Percentiles rank a stretch among this genome's conserved stretches.
Evolutionary conservation across 2,888 invertebrate genomes (phyloP).

Genomic region (Drosophila hamatofila): DNA sequence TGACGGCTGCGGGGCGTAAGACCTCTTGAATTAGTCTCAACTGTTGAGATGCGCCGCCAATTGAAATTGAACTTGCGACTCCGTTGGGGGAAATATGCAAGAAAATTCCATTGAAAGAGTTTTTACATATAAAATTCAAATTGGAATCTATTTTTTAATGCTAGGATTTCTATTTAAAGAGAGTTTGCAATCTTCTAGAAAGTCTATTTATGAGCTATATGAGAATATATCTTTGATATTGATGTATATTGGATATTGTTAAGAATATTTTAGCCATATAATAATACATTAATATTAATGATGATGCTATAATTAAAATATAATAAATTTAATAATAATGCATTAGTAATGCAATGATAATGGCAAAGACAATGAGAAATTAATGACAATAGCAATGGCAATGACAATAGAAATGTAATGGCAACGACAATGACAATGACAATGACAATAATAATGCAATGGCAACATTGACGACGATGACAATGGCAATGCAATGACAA

Average conservation of each 20-base stretch:
- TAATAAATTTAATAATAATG: too few species aligned
- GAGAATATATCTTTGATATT: not conserved
- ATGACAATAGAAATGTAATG: not conserved
- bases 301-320: too few species aligned
- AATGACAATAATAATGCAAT: not conserved
- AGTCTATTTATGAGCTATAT: not conserved
- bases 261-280: too few species aligned
- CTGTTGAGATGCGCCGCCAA: conserved; percentile 20
- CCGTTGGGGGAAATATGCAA: conserved; percentile 9
- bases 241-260: too few species aligned
- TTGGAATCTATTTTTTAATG: not conserved
- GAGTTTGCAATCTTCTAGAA: not conserved
- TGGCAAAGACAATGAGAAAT: too few species aligned
- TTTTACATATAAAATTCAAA: not conserved
- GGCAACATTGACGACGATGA: too few species aligned
- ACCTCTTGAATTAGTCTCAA: conserved; percentile 33
- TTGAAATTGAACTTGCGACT: conserved; percentile 36
- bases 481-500: not conserved
- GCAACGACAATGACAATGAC: not conserved
- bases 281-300: too few species aligned
- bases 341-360: too few species aligned
- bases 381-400: not conserved
- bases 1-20: conserved; percentile 29
- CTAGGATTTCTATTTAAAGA: not conserved
- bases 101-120: not conserved